Evolutionary conservation across 2,888 invertebrate genomes (phyloP).

Genomic region (Branchipolynoe longqiensis): DNA sequence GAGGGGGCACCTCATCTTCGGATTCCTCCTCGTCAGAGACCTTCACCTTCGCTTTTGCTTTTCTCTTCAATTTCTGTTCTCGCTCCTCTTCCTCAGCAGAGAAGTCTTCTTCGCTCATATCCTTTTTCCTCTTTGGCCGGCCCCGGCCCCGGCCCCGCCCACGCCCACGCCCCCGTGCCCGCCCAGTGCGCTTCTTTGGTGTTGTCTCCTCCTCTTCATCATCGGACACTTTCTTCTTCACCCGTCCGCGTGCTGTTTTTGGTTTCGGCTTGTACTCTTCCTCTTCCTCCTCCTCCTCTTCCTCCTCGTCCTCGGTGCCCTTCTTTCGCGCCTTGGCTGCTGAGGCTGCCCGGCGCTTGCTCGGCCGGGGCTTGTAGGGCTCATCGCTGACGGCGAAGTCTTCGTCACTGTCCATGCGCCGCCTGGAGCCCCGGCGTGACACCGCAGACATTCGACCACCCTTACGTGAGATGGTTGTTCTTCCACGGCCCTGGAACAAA

Average conservation of each 20-base stretch:
- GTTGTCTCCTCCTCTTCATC: neutral
- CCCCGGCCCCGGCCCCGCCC: constrained; percentile 34
- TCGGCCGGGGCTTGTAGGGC: constrained; percentile 73
- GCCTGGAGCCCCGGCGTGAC: constrained; percentile 33
- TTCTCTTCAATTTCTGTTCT: constrained; percentile 45
- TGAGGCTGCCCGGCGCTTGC: constrained; percentile 71
- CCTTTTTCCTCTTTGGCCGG: constrained; percentile 52
- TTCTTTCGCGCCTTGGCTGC: constrained; percentile 59
- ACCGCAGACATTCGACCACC: constrained; percentile 51
- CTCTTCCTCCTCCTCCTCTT: constrained; percentile 55
- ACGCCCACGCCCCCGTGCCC: constrained; percentile 17
- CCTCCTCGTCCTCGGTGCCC: constrained; percentile 62
- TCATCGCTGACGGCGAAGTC: constrained; percentile 71
- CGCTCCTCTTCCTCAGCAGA: constrained; percentile 37
- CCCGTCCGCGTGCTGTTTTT: neutral
- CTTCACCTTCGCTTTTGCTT: constrained; percentile 48
- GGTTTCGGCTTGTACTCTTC: constrained; percentile 25
- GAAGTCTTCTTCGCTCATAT: constrained; percentile 33
- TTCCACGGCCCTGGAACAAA: constrained; percentile 34
- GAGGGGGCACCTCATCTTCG: constrained; percentile 56
- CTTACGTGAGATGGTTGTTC: constrained; percentile 15
- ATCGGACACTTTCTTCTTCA: constrained; percentile 7
- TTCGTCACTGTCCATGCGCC: constrained; percentile 70
- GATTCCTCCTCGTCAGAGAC: constrained; percentile 61
- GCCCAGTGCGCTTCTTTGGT: constrained; percentile 15